phyloP scores from a whole-genome alignment of 2,888 invertebrate species.

The Carabus problematicus region DNA sequence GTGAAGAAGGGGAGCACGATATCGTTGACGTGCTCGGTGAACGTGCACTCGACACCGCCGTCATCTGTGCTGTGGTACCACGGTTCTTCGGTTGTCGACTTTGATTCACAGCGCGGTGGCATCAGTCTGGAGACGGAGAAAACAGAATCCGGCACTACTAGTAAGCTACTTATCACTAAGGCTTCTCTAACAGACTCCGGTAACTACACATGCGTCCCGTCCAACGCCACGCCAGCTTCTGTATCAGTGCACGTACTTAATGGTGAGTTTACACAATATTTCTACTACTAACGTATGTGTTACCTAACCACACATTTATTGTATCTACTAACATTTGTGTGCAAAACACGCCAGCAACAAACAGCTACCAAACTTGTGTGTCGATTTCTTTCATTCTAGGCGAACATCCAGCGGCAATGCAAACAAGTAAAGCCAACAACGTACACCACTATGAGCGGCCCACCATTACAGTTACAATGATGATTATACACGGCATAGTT shows the following conservation, averaged over 20 bases:
- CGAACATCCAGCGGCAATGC: conserved; percentile 35
- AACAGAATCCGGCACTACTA: conserved; percentile 81
- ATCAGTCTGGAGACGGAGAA: conserved; percentile 88
- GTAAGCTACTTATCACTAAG: conserved; percentile 81
- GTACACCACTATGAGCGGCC: too few relatives aligned
- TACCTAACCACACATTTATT: too few relatives aligned
- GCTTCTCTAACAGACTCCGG: conserved; percentile 85
- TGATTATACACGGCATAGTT: too few relatives aligned
- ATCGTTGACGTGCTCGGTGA: conserved; percentile 86
- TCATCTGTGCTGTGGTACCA: conserved; percentile 87
- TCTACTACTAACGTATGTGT: too few relatives aligned
- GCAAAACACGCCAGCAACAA: too few relatives aligned
- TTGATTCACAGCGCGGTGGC: conserved; percentile 82
- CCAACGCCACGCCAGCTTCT: conserved; percentile 81
- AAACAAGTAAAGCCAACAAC: conserved; percentile 22
- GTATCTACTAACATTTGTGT: too few relatives aligned
- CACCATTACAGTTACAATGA: too few relatives aligned
- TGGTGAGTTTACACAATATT: conserved; percentile 63
- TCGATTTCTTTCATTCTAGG: conserved; percentile 20
- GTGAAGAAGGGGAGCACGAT: conserved; percentile 91
- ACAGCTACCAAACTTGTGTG: too few relatives aligned
- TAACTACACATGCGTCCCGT: conserved; percentile 89
- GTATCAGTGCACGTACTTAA: conserved; percentile 86
- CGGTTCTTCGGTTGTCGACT: conserved; percentile 81
- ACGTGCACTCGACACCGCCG: conserved; percentile 82